A percentile compares a stretch with the other conserved stretches of the same genome.
Conservation (phyloP, 2,888 invertebrate species). For the Drosophila vallismaia region DNA sequence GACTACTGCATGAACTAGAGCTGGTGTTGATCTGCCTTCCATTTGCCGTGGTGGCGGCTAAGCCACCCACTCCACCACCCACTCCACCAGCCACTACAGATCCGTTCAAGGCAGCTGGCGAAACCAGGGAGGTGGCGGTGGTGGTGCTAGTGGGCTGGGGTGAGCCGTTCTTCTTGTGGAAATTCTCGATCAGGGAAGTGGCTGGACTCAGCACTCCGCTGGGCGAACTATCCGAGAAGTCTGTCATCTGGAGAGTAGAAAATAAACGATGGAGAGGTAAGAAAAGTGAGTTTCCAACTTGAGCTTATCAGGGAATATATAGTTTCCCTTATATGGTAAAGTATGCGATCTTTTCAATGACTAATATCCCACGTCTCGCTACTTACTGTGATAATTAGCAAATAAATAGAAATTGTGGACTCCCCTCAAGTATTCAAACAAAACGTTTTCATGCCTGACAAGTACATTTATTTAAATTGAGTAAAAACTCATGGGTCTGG, state of each 20-base stretch:
- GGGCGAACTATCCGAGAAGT: slow-evolving; percentile 84
- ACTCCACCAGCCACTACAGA: slow-evolving; percentile 39
- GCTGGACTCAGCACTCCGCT: slow-evolving; percentile 84
- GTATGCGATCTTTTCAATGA: neutral
- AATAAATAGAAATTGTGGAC: slow-evolving; percentile 17
- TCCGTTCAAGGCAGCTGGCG: slow-evolving; percentile 49
- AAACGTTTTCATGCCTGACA: neutral
- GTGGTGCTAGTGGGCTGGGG: slow-evolving; percentile 63
- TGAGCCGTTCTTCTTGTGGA: slow-evolving; percentile 87
- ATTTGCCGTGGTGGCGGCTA: slow-evolving; percentile 49
- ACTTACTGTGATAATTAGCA: neutral
- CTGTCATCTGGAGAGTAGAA: slow-evolving; percentile 81
- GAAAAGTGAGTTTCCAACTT: slow-evolving; percentile 3
- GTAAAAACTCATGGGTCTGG: too few species aligned
- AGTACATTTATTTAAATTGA: neutral
- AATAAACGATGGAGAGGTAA: neutral
- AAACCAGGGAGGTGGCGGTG: slow-evolving; percentile 26
- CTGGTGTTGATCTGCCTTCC: slow-evolving; percentile 81
- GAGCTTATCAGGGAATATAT: slow-evolving; percentile 25
- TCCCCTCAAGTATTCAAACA: slow-evolving; percentile 10
- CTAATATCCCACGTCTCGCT: neutral
- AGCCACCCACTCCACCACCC: slow-evolving; percentile 24
- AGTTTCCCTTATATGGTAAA: slow-evolving; percentile 14
- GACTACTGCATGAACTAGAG: slow-evolving; percentile 83
- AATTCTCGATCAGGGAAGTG: slow-evolving; percentile 89